phyloP scores from a whole-genome alignment of 1,140 invertebrate genomes.

The Diploscapter pachys region DNA sequence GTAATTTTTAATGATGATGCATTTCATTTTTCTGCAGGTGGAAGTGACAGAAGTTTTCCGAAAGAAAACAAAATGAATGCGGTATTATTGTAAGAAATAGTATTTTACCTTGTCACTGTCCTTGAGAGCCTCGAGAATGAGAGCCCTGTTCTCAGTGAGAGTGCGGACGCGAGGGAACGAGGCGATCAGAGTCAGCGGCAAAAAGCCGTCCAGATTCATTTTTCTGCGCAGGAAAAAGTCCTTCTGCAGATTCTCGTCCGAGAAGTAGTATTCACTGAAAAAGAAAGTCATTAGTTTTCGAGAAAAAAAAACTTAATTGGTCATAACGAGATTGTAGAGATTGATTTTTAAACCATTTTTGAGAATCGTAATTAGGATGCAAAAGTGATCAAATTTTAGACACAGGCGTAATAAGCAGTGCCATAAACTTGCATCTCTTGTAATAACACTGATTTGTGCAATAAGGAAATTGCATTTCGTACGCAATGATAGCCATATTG shows the following conservation, averaged over 20 bases:
- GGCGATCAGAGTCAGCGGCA: slow-evolving; percentile 86
- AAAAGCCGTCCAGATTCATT: slow-evolving; percentile 88
- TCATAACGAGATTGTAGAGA: background rate
- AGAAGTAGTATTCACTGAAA: slow-evolving; percentile 97
- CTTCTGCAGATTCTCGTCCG: slow-evolving; percentile 86
- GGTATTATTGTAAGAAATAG: background rate
- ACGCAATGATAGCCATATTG: too few species aligned
- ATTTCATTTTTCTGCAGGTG: too few species aligned
- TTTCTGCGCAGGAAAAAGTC: slow-evolving; percentile 93
- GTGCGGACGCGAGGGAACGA: slow-evolving; percentile 88
- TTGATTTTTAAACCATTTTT: background rate
- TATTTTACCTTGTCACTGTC: slow-evolving; percentile 48
- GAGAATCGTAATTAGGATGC: background rate
- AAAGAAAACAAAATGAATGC: too few species aligned
- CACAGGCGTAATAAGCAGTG: background rate
- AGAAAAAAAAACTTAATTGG: background rate
- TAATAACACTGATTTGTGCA: too few species aligned
- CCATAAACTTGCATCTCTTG: too few species aligned
- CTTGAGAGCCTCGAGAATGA: slow-evolving; percentile 68
- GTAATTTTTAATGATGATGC: too few species aligned
- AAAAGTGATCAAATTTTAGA: background rate
- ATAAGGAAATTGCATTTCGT: too few species aligned
- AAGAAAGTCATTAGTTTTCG: slow-evolving; percentile 8
- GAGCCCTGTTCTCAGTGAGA: slow-evolving; percentile 76
- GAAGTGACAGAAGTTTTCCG: too few species aligned